phyloP scores from a whole-genome alignment of 2,888 invertebrate genomes.

The Fissipunctia ypsillon region DNA sequence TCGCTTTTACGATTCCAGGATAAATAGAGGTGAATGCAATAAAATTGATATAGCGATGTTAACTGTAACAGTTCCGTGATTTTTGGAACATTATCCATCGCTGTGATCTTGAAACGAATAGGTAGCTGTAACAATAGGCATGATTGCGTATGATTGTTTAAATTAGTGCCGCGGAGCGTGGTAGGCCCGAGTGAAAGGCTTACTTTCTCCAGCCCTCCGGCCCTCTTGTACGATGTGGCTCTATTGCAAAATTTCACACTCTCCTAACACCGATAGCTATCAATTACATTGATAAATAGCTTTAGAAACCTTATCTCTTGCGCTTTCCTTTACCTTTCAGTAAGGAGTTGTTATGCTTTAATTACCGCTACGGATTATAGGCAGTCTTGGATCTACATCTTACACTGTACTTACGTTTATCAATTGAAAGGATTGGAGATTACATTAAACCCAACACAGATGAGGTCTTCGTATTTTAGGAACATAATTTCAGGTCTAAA shows the following conservation, averaged over 20 bases:
- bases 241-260: slow-evolving; percentile 88
- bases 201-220: slow-evolving; percentile 89
- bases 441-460: neutral
- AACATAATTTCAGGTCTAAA: neutral
- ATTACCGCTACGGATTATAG: slow-evolving; percentile 30
- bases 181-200: slow-evolving; percentile 86
- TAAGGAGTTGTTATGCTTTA: slow-evolving; percentile 47
- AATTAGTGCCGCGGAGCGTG: slow-evolving; percentile 78
- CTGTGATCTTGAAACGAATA: slow-evolving; percentile 67
- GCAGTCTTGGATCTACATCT: slow-evolving; percentile 31
- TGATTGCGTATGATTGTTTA: slow-evolving; percentile 84
- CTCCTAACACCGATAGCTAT: slow-evolving; percentile 81
- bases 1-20: slow-evolving; percentile 45
- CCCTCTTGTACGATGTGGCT: slow-evolving; percentile 82
- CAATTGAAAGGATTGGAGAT: slow-evolving; percentile 19
- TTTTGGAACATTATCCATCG: slow-evolving; percentile 52
- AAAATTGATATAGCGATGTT: slow-evolving; percentile 39
- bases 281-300: slow-evolving; percentile 83
- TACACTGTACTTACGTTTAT: slow-evolving; percentile 24
- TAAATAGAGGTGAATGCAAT: slow-evolving; percentile 48
- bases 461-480: neutral
- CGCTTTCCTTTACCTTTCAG: slow-evolving; percentile 70
- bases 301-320: slow-evolving; percentile 76
- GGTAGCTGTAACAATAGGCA: slow-evolving; percentile 73
- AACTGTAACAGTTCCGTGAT: slow-evolving; percentile 56